phyloP scores from a whole-genome alignment of 2,113 vertebrate genomes.

The Gymnogyps californianus region DNA sequence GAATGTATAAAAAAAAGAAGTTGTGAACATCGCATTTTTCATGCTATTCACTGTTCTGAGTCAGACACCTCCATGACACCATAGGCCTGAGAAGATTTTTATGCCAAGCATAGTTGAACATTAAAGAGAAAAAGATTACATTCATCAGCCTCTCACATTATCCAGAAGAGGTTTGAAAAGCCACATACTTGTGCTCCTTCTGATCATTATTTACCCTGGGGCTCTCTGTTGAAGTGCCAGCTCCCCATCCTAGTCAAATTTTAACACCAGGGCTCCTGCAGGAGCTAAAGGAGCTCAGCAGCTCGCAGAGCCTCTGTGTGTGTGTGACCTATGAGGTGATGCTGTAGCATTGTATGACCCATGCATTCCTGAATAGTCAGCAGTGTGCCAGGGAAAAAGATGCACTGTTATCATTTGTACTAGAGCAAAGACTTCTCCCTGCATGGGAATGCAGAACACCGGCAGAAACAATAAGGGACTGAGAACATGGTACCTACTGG shows the following conservation, averaged over 20 bases:
- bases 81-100: background rate
- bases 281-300: background rate
- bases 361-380: background rate
- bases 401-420: background rate
- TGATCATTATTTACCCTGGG: background rate
- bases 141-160: conserved; percentile 30
- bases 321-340: background rate
- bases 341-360: background rate
- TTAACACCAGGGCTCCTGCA: background rate
- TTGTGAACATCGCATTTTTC: background rate
- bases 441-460: background rate
- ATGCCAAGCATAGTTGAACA: conserved; percentile 6
- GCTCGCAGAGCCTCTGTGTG: fast-evolving
- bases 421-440: background rate
- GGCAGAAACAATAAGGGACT: background rate
- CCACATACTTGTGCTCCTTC: background rate
- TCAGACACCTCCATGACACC: background rate
- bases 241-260: background rate
- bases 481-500: background rate
- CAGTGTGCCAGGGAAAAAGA: background rate
- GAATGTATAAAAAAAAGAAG: background rate
- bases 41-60: conserved; percentile 3
- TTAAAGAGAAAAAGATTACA: conserved; percentile 14
- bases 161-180: conserved; percentile 5
- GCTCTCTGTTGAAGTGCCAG: background rate